phyloP scores from a whole-genome alignment of 2,113 vertebrate species.

The Albula goreensis region DNA sequence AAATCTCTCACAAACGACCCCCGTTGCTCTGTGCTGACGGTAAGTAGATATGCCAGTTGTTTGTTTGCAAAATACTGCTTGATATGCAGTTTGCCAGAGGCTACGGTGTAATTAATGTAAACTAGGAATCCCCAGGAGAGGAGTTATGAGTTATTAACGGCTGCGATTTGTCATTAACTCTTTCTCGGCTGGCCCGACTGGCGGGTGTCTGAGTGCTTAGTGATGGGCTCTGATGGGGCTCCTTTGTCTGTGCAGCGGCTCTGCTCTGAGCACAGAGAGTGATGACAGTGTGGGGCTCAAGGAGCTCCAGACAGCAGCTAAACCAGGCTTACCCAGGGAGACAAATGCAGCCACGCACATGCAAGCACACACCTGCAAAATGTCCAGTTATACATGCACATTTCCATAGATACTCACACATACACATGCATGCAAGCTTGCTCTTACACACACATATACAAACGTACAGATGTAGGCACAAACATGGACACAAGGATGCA shows the following conservation, averaged over 20 bases:
- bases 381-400: background rate
- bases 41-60: conserved; percentile 72
- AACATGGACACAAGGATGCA: background rate
- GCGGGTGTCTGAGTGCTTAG: conserved; percentile 12
- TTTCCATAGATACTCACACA: too few relatives aligned
- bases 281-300: conserved; percentile 18
- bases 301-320: background rate
- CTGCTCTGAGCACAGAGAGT: background rate
- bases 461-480: background rate
- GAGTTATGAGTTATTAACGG: conserved; percentile 70
- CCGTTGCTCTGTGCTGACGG: conserved; percentile 59
- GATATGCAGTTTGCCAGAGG: conserved; percentile 74
- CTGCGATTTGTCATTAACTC: conserved; percentile 63
- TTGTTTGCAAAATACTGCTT: conserved; percentile 72
- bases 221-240: conserved; percentile 13
- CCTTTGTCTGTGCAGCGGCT: background rate
- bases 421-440: background rate
- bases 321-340: background rate
- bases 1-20: conserved; percentile 56
- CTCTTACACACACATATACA: background rate
- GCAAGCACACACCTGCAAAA: background rate
- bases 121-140: conserved; percentile 66
- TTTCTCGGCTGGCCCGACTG: conserved; percentile 33
- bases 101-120: conserved; percentile 78
- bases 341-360: background rate